Evolutionary conservation across 2,888 invertebrate genomes (phyloP), one percentile per base, ranked within the genome.

Genomic region (Odontocolon sp.): DNA sequence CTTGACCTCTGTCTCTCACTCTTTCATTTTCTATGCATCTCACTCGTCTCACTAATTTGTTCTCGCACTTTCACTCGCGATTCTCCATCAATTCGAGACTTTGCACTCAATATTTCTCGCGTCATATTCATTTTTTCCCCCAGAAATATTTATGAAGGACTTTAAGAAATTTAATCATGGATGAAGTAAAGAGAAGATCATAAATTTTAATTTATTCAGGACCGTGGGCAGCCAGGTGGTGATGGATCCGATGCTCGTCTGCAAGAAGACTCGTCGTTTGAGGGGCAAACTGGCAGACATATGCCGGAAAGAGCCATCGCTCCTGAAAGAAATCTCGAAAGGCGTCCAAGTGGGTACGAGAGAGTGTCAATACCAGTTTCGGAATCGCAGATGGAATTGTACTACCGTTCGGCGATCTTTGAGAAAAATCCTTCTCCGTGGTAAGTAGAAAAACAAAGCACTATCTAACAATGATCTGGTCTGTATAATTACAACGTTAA

Each of bases 321-420:
- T 98, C 61, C 92, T 98, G 81, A 94, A 95, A 87, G 96, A 97
- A 91, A 96, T 98, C 87, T 93, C 95, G 69, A 94, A 94, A 85
- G 98, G 98, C 18, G 96, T 97, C 75, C 94, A 94, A 83, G 92
- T 96, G 78, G 97, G 96, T 23, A 96, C 96, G 83, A 93, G 93
- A 80, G 97, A 97, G 93, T 97, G 97, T 90, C 96, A 96, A 82
- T 94, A 95, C 90, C 97, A 97, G 92, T 97, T 97, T 91, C 92
- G 95, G 73, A 94, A 95, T 90, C 93, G 96, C 77, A 92, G 95
- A 89, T 97, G 97, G 97, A 97, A 97, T 90, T 97, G 97, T 90
- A 96, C 96, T 68, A 94, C 96, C 0, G 93, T 95, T 78, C 93
- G 95, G 82, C 93, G 94, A 82, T 96, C 96, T 81, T 94, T 97